Conservation (phyloP, 2,113 vertebrate species). For the Onychorhynchus coronatus region DNA sequence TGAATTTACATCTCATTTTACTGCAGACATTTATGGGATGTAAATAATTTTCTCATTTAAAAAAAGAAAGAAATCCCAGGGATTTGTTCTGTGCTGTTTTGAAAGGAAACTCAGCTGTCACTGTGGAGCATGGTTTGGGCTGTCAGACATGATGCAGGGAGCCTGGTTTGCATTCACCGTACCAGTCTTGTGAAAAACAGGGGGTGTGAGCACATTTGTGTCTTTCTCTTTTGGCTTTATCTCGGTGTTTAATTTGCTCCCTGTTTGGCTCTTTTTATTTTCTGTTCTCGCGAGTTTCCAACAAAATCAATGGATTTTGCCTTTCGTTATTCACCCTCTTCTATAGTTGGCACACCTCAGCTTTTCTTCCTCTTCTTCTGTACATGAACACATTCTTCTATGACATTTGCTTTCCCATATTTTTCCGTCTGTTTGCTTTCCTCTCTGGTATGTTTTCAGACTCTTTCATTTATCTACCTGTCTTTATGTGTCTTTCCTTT, state of each 20-base stretch:
- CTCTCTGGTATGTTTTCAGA: neutral
- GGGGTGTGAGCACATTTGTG: accelerated
- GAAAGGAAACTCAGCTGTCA: neutral
- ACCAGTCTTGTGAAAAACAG: neutral
- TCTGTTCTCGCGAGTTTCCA: neutral
- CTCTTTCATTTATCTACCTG: neutral
- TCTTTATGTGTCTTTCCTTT: neutral
- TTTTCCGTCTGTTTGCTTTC: neutral
- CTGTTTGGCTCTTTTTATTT: neutral
- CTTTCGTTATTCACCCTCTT: neutral
- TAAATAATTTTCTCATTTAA: neutral
- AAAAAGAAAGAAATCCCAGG: neutral
- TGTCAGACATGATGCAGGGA: neutral
- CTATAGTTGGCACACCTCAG: neutral
- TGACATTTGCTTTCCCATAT: neutral
- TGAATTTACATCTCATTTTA: neutral
- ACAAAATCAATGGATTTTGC: neutral
- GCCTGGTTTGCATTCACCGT: neutral
- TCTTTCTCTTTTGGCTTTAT: neutral
- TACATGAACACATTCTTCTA: neutral
- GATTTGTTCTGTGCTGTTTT: neutral
- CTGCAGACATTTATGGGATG: neutral
- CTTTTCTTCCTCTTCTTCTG: neutral
- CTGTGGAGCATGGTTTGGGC: neutral
- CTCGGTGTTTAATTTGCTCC: neutral